These are phyloP conservation scores for Pandion haliaetus DNA, from an alignment of 2,113 vertebrate genomes.

Conservation along the genomic window DNA sequence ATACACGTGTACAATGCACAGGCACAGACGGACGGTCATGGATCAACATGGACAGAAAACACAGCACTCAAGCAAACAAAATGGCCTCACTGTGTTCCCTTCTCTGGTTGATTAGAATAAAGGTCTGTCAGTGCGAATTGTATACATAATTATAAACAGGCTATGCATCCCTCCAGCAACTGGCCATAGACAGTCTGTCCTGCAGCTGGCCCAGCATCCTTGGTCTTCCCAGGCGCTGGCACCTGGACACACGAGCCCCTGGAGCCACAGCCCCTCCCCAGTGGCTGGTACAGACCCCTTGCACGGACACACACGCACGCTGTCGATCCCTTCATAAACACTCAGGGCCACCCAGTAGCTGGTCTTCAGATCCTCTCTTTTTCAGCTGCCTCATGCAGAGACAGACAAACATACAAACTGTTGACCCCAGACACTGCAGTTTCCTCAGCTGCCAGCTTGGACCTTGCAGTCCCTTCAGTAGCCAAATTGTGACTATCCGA, in stretches of 20 bases:
- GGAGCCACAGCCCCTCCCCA: neutral
- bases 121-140: neutral
- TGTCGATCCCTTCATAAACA: neutral
- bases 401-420: neutral
- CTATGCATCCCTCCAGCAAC: neutral
- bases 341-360: neutral
- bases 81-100: fast-evolving
- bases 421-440: neutral
- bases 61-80: neutral
- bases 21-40: neutral
- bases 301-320: fast-evolving
- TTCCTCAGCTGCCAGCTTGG: neutral
- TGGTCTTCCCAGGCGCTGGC: neutral
- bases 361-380: neutral
- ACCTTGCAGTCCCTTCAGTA: neutral
- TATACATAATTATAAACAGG: neutral
- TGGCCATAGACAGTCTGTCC: neutral
- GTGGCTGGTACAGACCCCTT: neutral
- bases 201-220: neutral
- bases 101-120: neutral
- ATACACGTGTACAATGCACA: fast-evolving
- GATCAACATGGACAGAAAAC: neutral
- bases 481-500: neutral
- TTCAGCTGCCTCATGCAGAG: neutral
- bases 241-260: neutral